phyloP scores from a whole-genome alignment of 2,113 vertebrate species.

The Malurus cyaneus region DNA sequence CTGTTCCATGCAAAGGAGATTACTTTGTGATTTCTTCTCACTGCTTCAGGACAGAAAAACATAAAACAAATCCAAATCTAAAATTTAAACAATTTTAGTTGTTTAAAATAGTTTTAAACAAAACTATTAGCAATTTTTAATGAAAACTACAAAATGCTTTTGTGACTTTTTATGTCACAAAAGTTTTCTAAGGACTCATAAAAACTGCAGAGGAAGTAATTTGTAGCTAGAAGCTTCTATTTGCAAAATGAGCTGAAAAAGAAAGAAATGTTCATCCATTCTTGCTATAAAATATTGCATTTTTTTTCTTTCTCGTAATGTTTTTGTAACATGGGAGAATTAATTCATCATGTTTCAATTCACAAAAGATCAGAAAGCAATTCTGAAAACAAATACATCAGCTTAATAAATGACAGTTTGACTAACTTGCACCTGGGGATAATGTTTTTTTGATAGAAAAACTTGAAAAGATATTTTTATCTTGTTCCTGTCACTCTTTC shows the following conservation, averaged over 20 bases:
- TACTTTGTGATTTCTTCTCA: background rate
- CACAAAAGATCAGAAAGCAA: background rate
- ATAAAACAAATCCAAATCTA: background rate
- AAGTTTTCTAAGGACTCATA: background rate
- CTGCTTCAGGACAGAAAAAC: background rate
- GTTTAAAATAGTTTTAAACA: too few species aligned
- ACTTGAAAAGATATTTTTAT: background rate
- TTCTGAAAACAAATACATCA: background rate
- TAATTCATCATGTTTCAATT: background rate
- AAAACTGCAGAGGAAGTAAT: background rate
- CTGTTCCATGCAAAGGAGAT: background rate
- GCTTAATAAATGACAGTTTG: background rate
- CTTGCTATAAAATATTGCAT: background rate
- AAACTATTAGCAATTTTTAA: background rate
- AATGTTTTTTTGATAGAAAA: background rate
- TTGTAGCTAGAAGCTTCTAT: background rate
- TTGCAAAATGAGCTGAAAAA: background rate
- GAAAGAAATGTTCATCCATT: background rate
- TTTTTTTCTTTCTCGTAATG: too few species aligned
- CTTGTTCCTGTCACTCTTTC: background rate
- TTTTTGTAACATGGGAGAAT: background rate
- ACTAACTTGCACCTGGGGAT: background rate
- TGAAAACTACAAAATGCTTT: background rate
- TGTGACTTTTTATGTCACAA: background rate
- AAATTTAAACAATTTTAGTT: background rate